Conservation (phyloP, 2,113 vertebrate genomes). For the Ancistrus triradiatus region DNA sequence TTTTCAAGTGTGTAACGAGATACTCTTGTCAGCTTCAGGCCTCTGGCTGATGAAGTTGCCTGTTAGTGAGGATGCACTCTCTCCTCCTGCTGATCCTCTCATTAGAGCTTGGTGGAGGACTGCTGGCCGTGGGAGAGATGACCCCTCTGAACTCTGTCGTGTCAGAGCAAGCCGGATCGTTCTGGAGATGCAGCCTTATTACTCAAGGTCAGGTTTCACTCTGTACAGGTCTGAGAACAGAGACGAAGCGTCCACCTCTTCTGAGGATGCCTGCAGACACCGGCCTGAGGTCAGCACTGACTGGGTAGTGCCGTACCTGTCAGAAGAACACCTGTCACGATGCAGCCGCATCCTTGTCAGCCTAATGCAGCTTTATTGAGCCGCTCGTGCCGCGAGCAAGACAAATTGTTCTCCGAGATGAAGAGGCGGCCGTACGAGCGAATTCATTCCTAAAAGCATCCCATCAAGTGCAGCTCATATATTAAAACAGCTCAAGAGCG, state of each 20-base stretch:
- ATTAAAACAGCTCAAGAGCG: too few relatives aligned
- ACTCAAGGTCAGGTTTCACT: slow-evolving; percentile 41
- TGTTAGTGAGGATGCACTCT: slow-evolving; percentile 60
- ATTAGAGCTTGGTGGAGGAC: slow-evolving; percentile 48
- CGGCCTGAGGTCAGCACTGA: neutral
- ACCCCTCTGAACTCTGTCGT: slow-evolving; percentile 42
- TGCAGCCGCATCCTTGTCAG: too few relatives aligned
- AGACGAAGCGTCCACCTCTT: neutral
- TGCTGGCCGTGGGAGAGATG: slow-evolving; percentile 8
- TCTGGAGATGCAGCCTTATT: slow-evolving; percentile 43
- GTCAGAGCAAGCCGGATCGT: slow-evolving; percentile 29
- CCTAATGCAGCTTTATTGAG: neutral
- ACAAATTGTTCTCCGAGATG: neutral
- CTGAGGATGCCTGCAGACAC: slow-evolving; percentile 1
- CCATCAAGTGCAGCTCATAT: neutral
- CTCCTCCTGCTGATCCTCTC: slow-evolving; percentile 36
- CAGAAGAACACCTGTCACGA: too few relatives aligned
- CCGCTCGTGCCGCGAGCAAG: neutral
- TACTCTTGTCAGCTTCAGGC: slow-evolving; percentile 60
- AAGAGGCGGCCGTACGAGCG: neutral
- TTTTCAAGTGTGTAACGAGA: slow-evolving; percentile 64
- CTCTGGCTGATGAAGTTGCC: slow-evolving; percentile 65
- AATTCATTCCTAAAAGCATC: neutral
- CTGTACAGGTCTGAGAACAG: slow-evolving; percentile 21
- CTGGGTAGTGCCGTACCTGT: too few relatives aligned